Conservation (phyloP, 2,113 vertebrate genomes). For the Saccopteryx leptura region DNA sequence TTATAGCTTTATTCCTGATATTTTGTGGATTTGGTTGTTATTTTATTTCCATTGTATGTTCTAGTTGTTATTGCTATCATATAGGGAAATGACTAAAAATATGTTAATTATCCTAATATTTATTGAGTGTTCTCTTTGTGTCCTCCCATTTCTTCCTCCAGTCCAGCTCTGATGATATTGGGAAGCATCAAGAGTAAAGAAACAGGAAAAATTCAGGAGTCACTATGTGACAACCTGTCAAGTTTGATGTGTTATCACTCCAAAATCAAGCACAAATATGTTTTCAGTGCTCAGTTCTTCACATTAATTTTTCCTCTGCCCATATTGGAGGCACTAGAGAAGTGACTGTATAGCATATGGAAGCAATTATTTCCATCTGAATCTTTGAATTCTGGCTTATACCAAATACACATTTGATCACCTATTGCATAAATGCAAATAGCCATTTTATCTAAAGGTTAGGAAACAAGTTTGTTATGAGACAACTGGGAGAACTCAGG, state of each 20-base stretch:
- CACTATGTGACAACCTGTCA: neutral
- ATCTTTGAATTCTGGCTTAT: neutral
- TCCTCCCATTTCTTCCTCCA: neutral
- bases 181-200: neutral
- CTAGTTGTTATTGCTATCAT: neutral
- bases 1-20: neutral
- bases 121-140: neutral
- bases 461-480: neutral
- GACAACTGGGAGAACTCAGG: neutral
- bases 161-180: neutral
- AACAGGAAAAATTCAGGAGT: neutral
- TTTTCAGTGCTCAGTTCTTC: neutral
- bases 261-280: neutral
- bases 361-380: neutral
- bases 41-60: neutral
- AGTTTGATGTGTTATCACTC: neutral
- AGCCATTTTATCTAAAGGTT: neutral
- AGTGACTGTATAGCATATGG: neutral
- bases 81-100: neutral
- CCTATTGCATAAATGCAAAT: neutral
- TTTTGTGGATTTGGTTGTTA: neutral
- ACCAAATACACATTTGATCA: neutral
- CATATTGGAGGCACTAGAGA: neutral
- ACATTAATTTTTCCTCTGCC: neutral
- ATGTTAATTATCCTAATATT: neutral